phyloP scores from a whole-genome alignment of 2,797 vertebrate species.

The Onychomys torridus region DNA sequence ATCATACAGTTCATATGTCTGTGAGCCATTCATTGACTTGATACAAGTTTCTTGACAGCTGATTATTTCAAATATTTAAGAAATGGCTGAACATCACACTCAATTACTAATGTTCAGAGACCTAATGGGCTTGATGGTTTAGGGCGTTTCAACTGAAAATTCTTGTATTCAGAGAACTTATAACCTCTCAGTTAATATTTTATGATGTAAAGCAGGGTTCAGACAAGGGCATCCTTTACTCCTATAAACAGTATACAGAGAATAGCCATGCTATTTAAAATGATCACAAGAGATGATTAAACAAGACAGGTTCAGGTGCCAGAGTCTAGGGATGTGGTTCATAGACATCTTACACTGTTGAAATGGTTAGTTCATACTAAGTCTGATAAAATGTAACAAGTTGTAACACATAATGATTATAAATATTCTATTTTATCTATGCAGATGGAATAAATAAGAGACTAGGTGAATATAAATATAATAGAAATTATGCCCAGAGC shows the following conservation, averaged over 20 bases:
- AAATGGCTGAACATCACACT: not conserved
- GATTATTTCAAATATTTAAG: not conserved
- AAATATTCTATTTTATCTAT: not conserved
- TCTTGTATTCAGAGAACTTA: constrained; percentile 50
- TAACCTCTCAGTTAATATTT: constrained; percentile 48
- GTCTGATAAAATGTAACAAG: constrained; percentile 36
- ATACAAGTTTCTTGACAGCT: not conserved
- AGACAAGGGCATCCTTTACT: constrained; percentile 1
- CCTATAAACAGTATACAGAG: not conserved
- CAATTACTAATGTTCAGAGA: not conserved
- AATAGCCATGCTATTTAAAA: constrained; percentile 59
- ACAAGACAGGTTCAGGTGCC: constrained; percentile 21
- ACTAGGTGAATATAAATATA: not conserved
- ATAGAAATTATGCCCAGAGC: not conserved
- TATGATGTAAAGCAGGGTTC: not conserved
- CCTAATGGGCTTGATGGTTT: not conserved
- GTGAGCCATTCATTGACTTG: not conserved
- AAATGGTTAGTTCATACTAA: not conserved
- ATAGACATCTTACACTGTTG: not conserved
- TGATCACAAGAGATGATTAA: constrained; percentile 57
- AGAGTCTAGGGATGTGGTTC: constrained; percentile 5
- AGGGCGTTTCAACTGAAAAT: constrained; percentile 37
- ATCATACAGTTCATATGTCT: not conserved
- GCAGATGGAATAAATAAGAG: not conserved
- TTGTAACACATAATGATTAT: not conserved